phyloP scores from a whole-genome alignment of 2,113 vertebrate genomes.

The Phrynosoma platyrhinos region DNA sequence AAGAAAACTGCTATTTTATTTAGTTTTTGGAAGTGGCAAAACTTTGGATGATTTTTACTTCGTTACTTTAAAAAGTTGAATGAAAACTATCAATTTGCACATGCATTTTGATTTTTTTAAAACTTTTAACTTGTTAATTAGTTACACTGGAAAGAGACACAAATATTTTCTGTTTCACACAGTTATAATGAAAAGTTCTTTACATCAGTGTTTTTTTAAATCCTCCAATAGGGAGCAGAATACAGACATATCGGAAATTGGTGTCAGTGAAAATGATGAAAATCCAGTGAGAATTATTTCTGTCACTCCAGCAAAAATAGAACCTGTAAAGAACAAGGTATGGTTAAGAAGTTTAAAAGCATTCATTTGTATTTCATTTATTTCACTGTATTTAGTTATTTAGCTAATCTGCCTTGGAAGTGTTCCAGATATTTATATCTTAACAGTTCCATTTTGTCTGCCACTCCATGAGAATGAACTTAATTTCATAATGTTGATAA shows the following conservation, averaged over 20 bases:
- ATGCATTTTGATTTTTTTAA: neutral
- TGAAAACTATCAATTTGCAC: neutral
- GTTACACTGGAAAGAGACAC: neutral
- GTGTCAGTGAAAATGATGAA: constrained; percentile 95
- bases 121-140: neutral
- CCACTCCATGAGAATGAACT: neutral
- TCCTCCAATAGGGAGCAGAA: constrained; percentile 79
- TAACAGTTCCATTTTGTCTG: neutral
- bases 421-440: too few relatives aligned
- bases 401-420: constrained; percentile 5
- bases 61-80: neutral
- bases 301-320: constrained; percentile 83
- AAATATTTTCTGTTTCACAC: neutral
- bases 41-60: neutral
- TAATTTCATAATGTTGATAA: constrained; percentile 38
- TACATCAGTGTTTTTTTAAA: constrained; percentile 42
- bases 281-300: constrained; percentile 91
- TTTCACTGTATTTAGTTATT: neutral
- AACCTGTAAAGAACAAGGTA: constrained; percentile 86
- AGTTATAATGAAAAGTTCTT: constrained; percentile 10
- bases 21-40: neutral
- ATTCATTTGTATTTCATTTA: too few relatives aligned
- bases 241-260: constrained; percentile 87
- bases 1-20: neutral
- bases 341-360: neutral